A percentile compares a stretch with the other conserved stretches of the same genome.
Evolutionary conservation across 2,888 invertebrate species (phyloP).

Genomic region (Elysia crispata): DNA sequence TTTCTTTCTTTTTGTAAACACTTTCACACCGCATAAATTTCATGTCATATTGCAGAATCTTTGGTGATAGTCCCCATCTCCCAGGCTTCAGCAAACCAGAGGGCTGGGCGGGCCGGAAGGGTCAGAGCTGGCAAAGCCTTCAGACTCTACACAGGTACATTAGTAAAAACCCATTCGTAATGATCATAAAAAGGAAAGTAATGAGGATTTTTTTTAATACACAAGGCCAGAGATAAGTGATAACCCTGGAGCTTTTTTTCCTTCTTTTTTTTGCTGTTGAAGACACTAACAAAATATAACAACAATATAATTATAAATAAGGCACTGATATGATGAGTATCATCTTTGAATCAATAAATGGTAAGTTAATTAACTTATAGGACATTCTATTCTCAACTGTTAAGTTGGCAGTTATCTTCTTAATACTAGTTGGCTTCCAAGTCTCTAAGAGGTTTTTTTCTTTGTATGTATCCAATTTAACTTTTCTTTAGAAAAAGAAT

Average conservation of each 20-base stretch:
- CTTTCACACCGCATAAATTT: too few relatives aligned
- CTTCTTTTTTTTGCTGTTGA: too few relatives aligned
- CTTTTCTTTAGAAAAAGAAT: slow-evolving; percentile 83
- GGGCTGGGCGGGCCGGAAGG: slow-evolving; percentile 95
- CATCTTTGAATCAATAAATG: too few relatives aligned
- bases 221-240: too few relatives aligned
- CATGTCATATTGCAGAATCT: slow-evolving; percentile 73
- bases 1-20: background rate
- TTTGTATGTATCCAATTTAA: background rate
- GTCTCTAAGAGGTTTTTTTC: background rate
- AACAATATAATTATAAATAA: too few relatives aligned
- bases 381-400: too few relatives aligned
- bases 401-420: background rate
- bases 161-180: too few relatives aligned
- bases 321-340: too few relatives aligned
- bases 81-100: slow-evolving; percentile 91
- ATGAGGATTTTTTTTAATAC: background rate
- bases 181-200: too few relatives aligned
- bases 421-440: background rate
- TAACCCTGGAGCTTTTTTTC: too few relatives aligned
- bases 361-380: too few relatives aligned
- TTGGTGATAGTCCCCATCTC: slow-evolving; percentile 90
- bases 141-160: slow-evolving; percentile 69
- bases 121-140: slow-evolving; percentile 87
- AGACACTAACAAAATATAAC: too few relatives aligned